A percentile compares a stretch with the other conserved stretches of the same genome.
phyloP scores from a whole-genome alignment of 1,140 invertebrate species.

The Diachasma alloeum region DNA sequence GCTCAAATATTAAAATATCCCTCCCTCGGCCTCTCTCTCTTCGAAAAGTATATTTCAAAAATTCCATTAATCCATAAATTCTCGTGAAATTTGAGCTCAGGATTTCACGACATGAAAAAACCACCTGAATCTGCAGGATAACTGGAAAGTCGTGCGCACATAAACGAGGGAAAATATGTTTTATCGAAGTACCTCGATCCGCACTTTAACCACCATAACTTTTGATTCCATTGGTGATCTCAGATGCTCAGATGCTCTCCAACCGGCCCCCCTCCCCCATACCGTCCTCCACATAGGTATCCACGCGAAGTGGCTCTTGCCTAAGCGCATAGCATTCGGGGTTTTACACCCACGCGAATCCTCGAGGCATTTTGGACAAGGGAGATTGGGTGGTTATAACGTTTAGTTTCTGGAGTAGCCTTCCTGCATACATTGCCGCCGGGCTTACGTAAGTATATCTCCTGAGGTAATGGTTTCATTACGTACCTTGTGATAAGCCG shows the following conservation, averaged over 20 bases:
- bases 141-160: not conserved
- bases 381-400: not conserved
- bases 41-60: not conserved
- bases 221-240: slow-evolving; percentile 9
- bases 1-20: not conserved
- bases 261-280: not conserved
- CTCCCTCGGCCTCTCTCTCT: not conserved
- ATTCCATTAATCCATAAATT: not conserved
- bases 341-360: not conserved
- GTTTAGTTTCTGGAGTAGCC: slow-evolving; percentile 23
- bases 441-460: slow-evolving; percentile 34
- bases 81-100: not conserved
- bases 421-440: not conserved
- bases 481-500: slow-evolving; percentile 37
- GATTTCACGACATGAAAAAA: not conserved
- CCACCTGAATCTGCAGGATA: not conserved
- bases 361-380: slow-evolving; percentile 6
- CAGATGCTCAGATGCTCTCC: not conserved
- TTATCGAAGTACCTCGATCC: slow-evolving; percentile 13
- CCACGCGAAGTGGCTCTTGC: not conserved
- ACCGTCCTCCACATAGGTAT: not conserved
- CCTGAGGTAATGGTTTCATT: slow-evolving; percentile 41
- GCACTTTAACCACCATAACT: slow-evolving; percentile 8
- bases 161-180: slow-evolving; percentile 1
- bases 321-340: slow-evolving; percentile 2